Conservation (phyloP, 2,888 invertebrate genomes). For the Tipula helvola region DNA sequence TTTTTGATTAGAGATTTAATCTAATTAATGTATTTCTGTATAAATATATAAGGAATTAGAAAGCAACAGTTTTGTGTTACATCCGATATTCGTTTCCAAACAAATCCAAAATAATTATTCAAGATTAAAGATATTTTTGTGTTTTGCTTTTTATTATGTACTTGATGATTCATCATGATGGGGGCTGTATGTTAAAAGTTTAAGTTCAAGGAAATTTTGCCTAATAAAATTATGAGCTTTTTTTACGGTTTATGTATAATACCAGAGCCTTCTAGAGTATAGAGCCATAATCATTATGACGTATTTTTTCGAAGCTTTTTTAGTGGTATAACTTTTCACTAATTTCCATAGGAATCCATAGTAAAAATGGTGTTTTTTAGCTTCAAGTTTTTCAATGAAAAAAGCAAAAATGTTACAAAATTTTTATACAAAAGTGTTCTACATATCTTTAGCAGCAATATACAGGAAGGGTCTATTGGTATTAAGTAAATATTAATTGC, state of each 20-base stretch:
- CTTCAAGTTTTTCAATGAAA: too few relatives aligned
- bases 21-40: neutral
- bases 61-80: neutral
- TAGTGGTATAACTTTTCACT: too few relatives aligned
- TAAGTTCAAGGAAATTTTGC: neutral
- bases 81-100: neutral
- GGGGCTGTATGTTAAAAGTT: neutral
- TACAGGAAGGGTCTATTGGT: too few relatives aligned
- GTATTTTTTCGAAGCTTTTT: too few relatives aligned
- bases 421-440: too few relatives aligned
- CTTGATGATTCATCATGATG: neutral
- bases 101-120: neutral
- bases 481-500: too few relatives aligned
- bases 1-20: neutral
- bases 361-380: too few relatives aligned
- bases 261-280: too few relatives aligned
- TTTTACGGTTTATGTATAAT: neutral
- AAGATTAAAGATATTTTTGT: neutral
- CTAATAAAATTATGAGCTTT: neutral
- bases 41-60: neutral
- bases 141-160: neutral
- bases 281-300: too few relatives aligned
- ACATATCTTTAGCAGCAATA: too few relatives aligned
- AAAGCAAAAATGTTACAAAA: too few relatives aligned
- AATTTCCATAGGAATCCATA: too few relatives aligned